Conservation (phyloP, 2,797 vertebrate species). For the Somateria mollissima region DNA sequence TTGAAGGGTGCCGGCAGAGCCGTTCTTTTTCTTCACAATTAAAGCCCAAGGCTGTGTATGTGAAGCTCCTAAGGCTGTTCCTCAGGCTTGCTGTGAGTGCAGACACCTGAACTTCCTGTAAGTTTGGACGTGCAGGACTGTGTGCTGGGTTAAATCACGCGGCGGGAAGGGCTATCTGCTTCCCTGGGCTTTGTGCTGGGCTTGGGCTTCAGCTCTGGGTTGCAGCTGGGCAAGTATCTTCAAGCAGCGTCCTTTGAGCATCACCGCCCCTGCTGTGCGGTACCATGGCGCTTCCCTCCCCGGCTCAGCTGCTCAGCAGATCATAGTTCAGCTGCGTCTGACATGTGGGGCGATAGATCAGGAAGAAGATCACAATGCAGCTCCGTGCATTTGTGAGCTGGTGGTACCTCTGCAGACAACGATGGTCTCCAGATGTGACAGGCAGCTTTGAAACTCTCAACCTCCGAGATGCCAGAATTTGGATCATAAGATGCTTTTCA, state of each 20-base stretch:
- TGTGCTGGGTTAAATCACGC: background rate
- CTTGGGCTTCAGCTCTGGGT: background rate
- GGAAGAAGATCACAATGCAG: background rate
- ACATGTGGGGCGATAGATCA: background rate
- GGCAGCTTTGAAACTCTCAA: slow-evolving; percentile 31
- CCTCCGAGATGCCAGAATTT: background rate
- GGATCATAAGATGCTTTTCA: background rate
- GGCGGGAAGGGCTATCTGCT: background rate
- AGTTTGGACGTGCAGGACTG: rapidly evolving
- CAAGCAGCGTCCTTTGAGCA: slow-evolving; percentile 33
- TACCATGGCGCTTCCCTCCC: background rate
- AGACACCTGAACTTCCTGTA: background rate
- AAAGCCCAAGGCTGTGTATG: background rate
- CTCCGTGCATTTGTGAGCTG: background rate
- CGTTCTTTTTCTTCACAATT: background rate
- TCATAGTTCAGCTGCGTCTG: background rate
- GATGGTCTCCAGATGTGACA: slow-evolving; percentile 41
- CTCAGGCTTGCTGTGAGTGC: background rate
- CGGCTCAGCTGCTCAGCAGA: slow-evolving; percentile 56
- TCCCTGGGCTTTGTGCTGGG: background rate
- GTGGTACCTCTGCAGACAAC: background rate
- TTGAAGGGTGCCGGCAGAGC: background rate
- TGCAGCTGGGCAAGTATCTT: slow-evolving; percentile 24
- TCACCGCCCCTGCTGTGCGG: background rate
- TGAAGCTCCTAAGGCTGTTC: background rate